Percentiles rank a stretch among this genome's conserved stretches.
These are phyloP conservation scores for Iselma pallidipennis DNA, from an alignment of 2,888 invertebrate genomes.

Conservation along the genomic window DNA sequence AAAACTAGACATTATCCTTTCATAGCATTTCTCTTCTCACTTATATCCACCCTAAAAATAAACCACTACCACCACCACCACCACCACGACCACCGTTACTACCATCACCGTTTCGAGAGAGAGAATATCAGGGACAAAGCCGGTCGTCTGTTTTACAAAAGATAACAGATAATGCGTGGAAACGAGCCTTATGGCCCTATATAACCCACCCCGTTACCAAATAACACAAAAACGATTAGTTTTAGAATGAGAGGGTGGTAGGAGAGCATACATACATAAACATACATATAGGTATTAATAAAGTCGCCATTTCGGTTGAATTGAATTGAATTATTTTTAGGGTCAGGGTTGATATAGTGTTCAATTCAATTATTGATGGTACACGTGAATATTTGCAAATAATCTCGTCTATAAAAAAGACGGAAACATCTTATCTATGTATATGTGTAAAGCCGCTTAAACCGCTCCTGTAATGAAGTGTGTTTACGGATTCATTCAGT, in stretches of 20 bases:
- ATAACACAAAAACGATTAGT: neutral
- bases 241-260: neutral
- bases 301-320: neutral
- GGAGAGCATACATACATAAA: neutral
- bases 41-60: neutral
- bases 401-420: too few relatives aligned
- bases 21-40: neutral
- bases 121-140: conserved; percentile 50
- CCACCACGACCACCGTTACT: neutral
- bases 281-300: neutral
- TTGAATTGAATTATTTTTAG: neutral
- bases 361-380: neutral
- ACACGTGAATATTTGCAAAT: neutral
- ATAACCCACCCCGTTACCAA: neutral
- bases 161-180: conserved; percentile 54
- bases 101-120: neutral
- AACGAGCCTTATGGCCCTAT: conserved; percentile 48
- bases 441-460: neutral
- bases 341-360: too few relatives aligned
- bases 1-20: neutral
- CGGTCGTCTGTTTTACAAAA: conserved; percentile 59
- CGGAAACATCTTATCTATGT: neutral
- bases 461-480: neutral
- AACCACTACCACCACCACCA: neutral
- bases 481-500: neutral